Evolutionary conservation across 2,797 vertebrate species (phyloP), one percentile per base, ranked within the genome.

Genomic region (Orientallactaga sibirica): DNA sequence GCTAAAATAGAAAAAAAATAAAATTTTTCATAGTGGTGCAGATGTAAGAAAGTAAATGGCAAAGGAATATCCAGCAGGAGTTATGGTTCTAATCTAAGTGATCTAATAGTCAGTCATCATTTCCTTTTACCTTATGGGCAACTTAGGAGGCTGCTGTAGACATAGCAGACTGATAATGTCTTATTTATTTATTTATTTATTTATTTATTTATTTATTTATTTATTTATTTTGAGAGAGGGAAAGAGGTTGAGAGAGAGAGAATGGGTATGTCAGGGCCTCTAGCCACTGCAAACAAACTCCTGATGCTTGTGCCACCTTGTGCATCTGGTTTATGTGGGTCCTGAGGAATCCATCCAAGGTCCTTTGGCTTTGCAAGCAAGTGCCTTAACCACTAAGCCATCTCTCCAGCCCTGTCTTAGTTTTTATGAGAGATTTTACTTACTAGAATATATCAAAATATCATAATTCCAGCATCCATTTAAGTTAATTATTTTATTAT

Each of bases 101-200:
- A 33, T 76, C 18, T 20, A 24, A 93, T 92, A 74, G 82, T 71
- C n/a, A 71, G 81, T 91, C 18, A 89, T 77, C 24, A 77, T 79
- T 91, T 91, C 19, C 61, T 82, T 0, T 55, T 86, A 83, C 62
- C 4, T 77, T 91, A 29, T 55, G 70, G 18, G 4, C 73, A 3
- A 16, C 37, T 82, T 73, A 64, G 52, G 6, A 95, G 16, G 9
- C 9, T 88, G 2, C 41, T 88, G 20, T 55, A 93, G 64, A 43
- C 5, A 77, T 68, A 92, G 43, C 19, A 79, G 62, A 43, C 25
- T 71, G n/a, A 55, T 85, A 82, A 64, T 79, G 64, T 22, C 58
- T 94, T 93, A n/a, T 37, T 37, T 37, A 37, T 37, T 37, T 37
- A 37, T 37, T 37, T 37, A 37, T 37, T 37, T 37, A 37, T 37